phyloP scores from a whole-genome alignment of 2,888 invertebrate species.

The Siphonodentalium dalli region DNA sequence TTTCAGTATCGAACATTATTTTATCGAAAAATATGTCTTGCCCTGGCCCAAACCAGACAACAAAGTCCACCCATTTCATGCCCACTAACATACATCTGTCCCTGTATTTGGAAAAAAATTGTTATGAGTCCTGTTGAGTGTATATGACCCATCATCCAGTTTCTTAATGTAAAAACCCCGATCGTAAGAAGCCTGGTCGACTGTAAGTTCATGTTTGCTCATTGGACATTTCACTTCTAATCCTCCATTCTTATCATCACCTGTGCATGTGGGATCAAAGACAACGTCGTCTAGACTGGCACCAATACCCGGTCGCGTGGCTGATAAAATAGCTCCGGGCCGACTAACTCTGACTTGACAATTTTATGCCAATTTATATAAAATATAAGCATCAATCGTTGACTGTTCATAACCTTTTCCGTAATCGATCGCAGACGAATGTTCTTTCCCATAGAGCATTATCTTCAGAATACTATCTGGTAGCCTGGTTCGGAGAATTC shows the following conservation, averaged over 20 bases:
- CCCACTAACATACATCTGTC: conserved; percentile 14
- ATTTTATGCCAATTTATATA: neutral
- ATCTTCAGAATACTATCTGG: neutral
- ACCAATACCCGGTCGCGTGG: conserved; percentile 1
- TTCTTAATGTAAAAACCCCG: conserved; percentile 2
- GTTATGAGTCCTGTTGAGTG: conserved; percentile 4
- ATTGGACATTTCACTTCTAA: conserved; percentile 6
- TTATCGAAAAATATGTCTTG: too few relatives aligned
- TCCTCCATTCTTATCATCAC: neutral
- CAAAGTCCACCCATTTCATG: conserved; percentile 7
- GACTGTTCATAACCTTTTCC: conserved; percentile 1
- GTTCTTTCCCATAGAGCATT: neutral
- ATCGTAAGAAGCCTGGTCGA: neutral
- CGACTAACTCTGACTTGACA: neutral
- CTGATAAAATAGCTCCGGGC: neutral
- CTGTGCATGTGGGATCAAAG: neutral
- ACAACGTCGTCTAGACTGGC: conserved; percentile 2
- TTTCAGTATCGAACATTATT: too few relatives aligned
- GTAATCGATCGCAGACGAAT: conserved; percentile 3
- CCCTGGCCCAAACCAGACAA: conserved; percentile 4
- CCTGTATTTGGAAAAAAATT: conserved; percentile 13
- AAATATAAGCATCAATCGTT: neutral
- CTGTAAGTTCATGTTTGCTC: neutral
- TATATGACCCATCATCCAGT: neutral
- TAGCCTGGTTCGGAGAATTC: neutral